Evolutionary conservation across 2,888 invertebrate species (phyloP), one percentile per base, ranked within the genome.

Genomic region (Leptopilina drosophilae): DNA sequence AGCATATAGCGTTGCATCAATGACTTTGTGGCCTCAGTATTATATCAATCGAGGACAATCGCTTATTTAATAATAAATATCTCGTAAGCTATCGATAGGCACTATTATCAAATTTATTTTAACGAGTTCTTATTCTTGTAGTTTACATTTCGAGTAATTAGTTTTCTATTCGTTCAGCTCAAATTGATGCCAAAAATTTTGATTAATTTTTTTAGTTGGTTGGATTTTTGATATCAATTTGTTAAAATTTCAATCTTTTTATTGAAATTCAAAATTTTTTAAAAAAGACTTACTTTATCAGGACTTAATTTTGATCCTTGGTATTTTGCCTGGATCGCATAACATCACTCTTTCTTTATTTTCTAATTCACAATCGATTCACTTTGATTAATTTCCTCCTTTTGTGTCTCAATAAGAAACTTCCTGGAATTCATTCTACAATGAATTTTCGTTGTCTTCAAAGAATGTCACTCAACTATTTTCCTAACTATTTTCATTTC

Each of bases 301-400:
- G 20, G 49, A 56, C 5, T 73, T n/a, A 73, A 73, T 73, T 73
- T 73, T 73, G 56, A 73, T 73, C 73, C 73, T 40, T n/a, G 56
- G 33, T 56, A 73, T 40, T 53, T n/a, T 33, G 33, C 9, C 73
- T 73, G 26, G 56, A 40, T 56, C 33, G 56, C 56, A 40, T 73
- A 73, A 73, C 56, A 73, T 73, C 56, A 56, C 73, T 73, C n/a
- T 56, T 56, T 9, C n/a, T 8, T 73, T 33, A 33, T 33, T 56
- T 33, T 40, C 33, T 8, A 59, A 40, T 40, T 73, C 33, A 73
- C 73, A 56, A n/a, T 56, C 11, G 53, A 56, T 59, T 33, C 33
- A 73, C 73, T 73, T 33, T 59, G 33, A 56, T 59, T 2, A 33
- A 40, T 59, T 73, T 73, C n/a, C n/a, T 33, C 14, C 33, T 14